Evolutionary conservation across 2,888 invertebrate genomes (phyloP).

Genomic region (Troides helena): DNA sequence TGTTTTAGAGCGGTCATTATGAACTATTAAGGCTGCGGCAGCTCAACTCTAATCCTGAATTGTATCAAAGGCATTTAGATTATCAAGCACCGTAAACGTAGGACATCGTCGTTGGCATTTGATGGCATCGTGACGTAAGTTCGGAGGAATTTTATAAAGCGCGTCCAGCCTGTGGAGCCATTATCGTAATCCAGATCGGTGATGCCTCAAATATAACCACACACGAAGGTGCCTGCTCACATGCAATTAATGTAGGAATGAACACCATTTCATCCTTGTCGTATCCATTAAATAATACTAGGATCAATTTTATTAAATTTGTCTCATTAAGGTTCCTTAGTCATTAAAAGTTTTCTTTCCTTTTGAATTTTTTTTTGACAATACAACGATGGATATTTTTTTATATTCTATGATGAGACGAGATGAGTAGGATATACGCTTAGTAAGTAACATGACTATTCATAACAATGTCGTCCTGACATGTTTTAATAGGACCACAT

Average conservation of each 20-base stretch:
- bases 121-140: slow-evolving; percentile 68
- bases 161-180: slow-evolving; percentile 54
- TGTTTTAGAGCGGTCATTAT: slow-evolving; percentile 42
- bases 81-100: slow-evolving; percentile 53
- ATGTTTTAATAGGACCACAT: no score
- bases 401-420: no score
- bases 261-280: slow-evolving; percentile 9
- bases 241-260: slow-evolving; percentile 59
- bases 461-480: no score
- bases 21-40: slow-evolving; percentile 58
- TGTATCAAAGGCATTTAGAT: slow-evolving; percentile 68
- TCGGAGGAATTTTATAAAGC: slow-evolving; percentile 67
- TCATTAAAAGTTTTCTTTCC: no score
- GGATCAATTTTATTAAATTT: not conserved
- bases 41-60: slow-evolving; percentile 52
- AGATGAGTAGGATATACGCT: no score
- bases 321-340: not conserved
- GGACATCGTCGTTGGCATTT: slow-evolving; percentile 50
- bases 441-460: no score
- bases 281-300: not conserved
- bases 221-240: slow-evolving; percentile 68
- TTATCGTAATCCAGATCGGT: slow-evolving; percentile 72
- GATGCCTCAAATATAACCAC: slow-evolving; percentile 66
- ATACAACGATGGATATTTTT: no score
- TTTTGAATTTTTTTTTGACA: no score